Conservation (phyloP, 2,797 vertebrate genomes). For the Cynopterus sphinx region DNA sequence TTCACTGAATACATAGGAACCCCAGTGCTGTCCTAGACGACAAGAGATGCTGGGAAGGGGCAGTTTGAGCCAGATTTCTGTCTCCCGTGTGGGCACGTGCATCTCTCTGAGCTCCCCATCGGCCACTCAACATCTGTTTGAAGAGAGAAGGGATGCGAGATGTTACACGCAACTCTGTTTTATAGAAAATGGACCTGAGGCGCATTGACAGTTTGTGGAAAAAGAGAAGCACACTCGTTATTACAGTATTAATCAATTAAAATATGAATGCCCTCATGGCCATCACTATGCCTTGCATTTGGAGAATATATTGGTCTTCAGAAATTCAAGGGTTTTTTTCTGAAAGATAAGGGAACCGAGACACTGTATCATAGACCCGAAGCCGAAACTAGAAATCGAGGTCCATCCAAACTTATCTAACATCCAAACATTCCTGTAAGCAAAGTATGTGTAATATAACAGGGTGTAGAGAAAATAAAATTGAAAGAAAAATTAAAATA, state of each 20-base stretch:
- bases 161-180: background rate
- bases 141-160: background rate
- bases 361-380: background rate
- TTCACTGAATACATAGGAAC: background rate
- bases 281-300: background rate
- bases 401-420: background rate
- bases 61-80: background rate
- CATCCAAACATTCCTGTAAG: background rate
- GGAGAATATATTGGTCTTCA: background rate
- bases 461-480: background rate
- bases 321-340: background rate
- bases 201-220: background rate
- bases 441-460: background rate
- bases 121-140: background rate
- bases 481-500: background rate
- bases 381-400: background rate
- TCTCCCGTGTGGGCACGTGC: background rate
- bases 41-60: background rate
- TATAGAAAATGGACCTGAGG: background rate
- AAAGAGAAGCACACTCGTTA: background rate
- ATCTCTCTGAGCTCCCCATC: background rate
- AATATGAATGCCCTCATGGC: background rate
- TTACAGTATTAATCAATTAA: background rate
- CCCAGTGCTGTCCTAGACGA: background rate
- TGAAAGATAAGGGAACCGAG: background rate